Percentiles rank a stretch among this genome's conserved stretches.
phyloP scores from a whole-genome alignment of 2,888 invertebrate genomes.

The Helleia helle region DNA sequence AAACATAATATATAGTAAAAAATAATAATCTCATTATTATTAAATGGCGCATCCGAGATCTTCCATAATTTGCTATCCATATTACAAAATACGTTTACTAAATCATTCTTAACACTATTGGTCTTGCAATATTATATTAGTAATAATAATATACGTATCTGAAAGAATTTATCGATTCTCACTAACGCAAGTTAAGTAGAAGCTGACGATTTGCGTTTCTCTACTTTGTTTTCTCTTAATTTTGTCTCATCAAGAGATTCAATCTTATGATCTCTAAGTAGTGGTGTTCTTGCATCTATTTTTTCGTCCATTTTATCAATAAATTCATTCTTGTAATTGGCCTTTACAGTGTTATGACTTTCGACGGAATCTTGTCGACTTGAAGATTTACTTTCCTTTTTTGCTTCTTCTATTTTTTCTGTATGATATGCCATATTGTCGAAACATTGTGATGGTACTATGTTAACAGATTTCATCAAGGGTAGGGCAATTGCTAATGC shows the following conservation, averaged over 20 bases:
- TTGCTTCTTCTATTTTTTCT: slow-evolving; percentile 41
- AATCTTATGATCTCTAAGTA: slow-evolving; percentile 60
- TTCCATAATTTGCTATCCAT: too few relatives aligned
- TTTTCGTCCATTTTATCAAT: slow-evolving; percentile 49
- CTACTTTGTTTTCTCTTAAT: slow-evolving; percentile 54
- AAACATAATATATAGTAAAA: too few relatives aligned
- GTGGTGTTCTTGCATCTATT: slow-evolving; percentile 57
- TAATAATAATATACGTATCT: neutral
- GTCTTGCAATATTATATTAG: slow-evolving; percentile 30
- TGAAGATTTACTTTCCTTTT: slow-evolving; percentile 36
- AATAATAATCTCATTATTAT: too few relatives aligned
- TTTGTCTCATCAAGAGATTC: slow-evolving; percentile 65
- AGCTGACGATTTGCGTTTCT: slow-evolving; percentile 65
- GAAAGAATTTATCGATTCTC: neutral
- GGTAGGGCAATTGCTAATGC: slow-evolving; percentile 76
- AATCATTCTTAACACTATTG: slow-evolving; percentile 42
- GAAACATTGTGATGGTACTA: slow-evolving; percentile 63
- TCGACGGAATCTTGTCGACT: slow-evolving; percentile 50
- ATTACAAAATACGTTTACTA: neutral
- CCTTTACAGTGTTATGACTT: slow-evolving; percentile 50
- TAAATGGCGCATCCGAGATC: too few relatives aligned
- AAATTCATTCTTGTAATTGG: slow-evolving; percentile 53
- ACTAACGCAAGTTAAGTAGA: slow-evolving; percentile 46
- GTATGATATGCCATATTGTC: slow-evolving; percentile 65
- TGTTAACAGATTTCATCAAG: slow-evolving; percentile 73